phyloP scores from a whole-genome alignment of 2,113 vertebrate species.

The Ranitomeya imitator region DNA sequence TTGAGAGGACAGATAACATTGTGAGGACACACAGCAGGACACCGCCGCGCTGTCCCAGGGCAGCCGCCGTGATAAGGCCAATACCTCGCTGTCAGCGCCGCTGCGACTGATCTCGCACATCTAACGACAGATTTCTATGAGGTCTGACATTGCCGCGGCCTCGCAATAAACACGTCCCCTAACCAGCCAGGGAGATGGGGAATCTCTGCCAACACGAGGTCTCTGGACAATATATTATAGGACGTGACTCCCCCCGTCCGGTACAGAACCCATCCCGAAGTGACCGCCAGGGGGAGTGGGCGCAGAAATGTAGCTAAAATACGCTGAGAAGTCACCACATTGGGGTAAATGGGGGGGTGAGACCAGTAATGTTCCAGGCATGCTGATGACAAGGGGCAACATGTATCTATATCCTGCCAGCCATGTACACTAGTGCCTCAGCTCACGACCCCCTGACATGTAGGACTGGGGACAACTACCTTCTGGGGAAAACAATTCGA shows the following conservation, averaged over 20 bases:
- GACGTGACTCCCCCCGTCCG: neutral
- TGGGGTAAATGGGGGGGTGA: neutral
- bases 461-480: too few species aligned
- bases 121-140: conserved; percentile 83
- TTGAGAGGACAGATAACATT: conserved; percentile 94
- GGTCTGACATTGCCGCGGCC: conserved; percentile 77
- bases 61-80: conserved; percentile 77
- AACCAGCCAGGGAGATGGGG: conserved; percentile 22
- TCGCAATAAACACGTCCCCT: conserved; percentile 51
- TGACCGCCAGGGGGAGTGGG: neutral
- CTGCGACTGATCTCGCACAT: conserved; percentile 73
- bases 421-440: too few species aligned
- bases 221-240: conserved; percentile 11
- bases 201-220: conserved; percentile 19
- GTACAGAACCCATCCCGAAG: neutral
- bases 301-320: neutral
- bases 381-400: too few species aligned
- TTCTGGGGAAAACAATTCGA: too few species aligned
- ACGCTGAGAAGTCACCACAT: neutral
- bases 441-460: too few species aligned
- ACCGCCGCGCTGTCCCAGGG: conserved; percentile 81
- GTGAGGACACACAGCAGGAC: conserved; percentile 86
- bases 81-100: conserved; percentile 74
- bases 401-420: too few species aligned
- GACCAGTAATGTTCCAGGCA: neutral